These are phyloP conservation scores for Stichopus horrens DNA, from an alignment of 53 echinoderm and acorn worm genomes.

Conservation along the genomic window DNA sequence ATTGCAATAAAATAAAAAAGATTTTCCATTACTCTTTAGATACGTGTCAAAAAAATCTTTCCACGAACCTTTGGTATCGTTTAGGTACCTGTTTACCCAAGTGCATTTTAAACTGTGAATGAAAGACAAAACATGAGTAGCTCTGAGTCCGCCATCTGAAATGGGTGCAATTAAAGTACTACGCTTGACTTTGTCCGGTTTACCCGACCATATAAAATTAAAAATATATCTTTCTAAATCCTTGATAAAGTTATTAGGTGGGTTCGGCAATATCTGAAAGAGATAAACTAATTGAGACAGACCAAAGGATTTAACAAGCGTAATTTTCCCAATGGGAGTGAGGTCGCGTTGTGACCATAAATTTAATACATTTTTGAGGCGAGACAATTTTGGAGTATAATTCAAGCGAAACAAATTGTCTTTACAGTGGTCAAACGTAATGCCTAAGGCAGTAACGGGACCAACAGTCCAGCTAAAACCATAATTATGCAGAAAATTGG, in stretches of 20 bases:
- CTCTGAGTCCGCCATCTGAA: neutral
- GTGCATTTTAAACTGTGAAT: neutral
- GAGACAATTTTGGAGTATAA: neutral
- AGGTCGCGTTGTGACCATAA: slow-evolving; percentile 3
- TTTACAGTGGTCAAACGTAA: neutral
- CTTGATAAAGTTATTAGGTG: neutral
- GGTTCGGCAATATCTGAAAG: slow-evolving; percentile 1
- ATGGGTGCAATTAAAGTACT: neutral
- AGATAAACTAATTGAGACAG: neutral
- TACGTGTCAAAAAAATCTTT: neutral
- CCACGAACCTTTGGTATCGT: neutral
- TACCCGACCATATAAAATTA: slow-evolving; percentile 1
- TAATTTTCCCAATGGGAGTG: neutral
- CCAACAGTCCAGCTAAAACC: neutral
- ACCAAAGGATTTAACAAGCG: neutral
- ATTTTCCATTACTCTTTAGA: neutral
- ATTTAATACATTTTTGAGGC: neutral
- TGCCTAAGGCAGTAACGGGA: neutral
- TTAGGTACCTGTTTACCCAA: neutral
- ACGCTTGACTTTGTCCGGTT: slow-evolving; percentile 10
- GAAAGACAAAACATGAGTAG: neutral
- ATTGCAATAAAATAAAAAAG: neutral
- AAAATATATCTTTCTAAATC: neutral
- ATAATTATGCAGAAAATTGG: no score
- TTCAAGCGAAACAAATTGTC: neutral